Conservation (phyloP, 2,113 vertebrate species). For the Willisornis vidua region DNA sequence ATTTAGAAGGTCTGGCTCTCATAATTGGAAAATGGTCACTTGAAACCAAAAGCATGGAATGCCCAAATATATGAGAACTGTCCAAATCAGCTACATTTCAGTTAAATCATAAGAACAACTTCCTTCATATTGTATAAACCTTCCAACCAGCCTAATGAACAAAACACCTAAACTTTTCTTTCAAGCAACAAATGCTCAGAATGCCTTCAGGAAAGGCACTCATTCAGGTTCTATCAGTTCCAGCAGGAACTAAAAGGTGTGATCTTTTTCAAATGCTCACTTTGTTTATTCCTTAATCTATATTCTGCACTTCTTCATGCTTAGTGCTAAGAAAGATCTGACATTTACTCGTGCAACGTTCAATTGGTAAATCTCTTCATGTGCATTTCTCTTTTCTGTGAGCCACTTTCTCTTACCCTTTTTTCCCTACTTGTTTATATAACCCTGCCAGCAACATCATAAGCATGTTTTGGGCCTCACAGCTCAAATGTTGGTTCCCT, state of each 20-base stretch:
- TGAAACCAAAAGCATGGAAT: neutral
- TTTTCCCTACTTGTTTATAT: neutral
- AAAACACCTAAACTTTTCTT: neutral
- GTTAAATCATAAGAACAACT: neutral
- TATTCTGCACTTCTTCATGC: neutral
- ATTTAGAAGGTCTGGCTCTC: neutral
- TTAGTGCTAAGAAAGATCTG: neutral
- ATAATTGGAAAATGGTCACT: neutral
- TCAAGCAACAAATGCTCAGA: neutral
- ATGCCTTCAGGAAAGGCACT: neutral
- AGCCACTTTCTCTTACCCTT: neutral
- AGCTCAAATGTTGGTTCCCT: neutral
- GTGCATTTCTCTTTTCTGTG: neutral
- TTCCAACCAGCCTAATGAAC: neutral
- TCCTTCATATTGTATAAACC: neutral
- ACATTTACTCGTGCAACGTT: neutral
- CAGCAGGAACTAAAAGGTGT: neutral
- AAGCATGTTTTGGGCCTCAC: neutral
- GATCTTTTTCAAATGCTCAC: neutral
- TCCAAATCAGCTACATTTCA: neutral
- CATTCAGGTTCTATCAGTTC: neutral
- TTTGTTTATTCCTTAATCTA: neutral
- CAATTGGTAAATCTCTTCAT: neutral
- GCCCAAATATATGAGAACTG: neutral
- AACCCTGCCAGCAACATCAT: neutral